Evolutionary conservation across 2,888 invertebrate species (phyloP), one percentile per base, ranked within the genome.

Genomic region (Diarsia rubi): DNA sequence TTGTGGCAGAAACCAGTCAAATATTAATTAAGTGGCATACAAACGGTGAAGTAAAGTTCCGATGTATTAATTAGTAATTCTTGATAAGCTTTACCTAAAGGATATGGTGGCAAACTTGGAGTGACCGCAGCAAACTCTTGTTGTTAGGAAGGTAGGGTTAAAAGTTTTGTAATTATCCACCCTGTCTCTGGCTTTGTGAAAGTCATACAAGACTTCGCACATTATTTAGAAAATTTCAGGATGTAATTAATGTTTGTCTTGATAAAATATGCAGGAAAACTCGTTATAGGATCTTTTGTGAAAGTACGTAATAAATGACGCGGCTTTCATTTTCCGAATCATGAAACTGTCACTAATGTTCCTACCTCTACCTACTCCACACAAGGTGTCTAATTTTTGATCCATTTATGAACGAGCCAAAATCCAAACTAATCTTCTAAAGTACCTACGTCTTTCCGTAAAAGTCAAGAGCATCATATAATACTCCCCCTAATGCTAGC

Each of bases 121-220:
- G 47, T 73, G 73, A 80, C 83, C 83, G 69, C 84, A 79, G 52
- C 42, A 71, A 75, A 78, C 82, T 83, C 77, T 54, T 44, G 69
- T 71, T 73, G 66, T 71, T 72, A 52, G 57, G 54, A 70, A 78
- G 71, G 65, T 37, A 52, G 73, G 75, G 70, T 57, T 62, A 69
- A 82, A 90, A 91, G 86, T 90, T 91, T 87, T 57, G 78, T 85
- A 88, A 90, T 90, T 88, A 90, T 73, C 64, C 68, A 65, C 76
- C 73, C 79, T 79, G 54, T 69, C 60, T 59, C 76, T 77, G 78
- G 82, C 78, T 84, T 77, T 47, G 47, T 49, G 77, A 78, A 82
- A 86, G 82, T 82, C 81, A 81, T 69, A 81, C 78, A 83, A 78
- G 57, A 63, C 70, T 69, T 49, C 52, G 47, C 76, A 72, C 74